These are phyloP conservation scores for Acomys russatus DNA, from an alignment of 2,797 vertebrate genomes.

Conservation along the genomic window DNA sequence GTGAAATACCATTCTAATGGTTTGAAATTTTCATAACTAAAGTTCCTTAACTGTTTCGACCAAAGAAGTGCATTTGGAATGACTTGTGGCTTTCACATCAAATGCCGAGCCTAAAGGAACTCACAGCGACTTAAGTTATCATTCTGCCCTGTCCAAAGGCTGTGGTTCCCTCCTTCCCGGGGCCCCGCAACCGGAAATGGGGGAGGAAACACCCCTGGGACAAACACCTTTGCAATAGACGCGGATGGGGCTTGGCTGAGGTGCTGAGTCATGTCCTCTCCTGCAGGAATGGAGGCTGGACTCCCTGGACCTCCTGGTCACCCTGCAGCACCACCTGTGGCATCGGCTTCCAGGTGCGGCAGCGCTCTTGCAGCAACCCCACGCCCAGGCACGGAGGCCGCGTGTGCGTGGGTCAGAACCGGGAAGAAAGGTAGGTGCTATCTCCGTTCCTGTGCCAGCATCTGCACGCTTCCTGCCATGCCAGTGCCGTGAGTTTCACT, in stretches of 20 bases:
- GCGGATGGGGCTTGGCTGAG: rapidly evolving
- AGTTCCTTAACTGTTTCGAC: not conserved
- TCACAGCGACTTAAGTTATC: too few species aligned
- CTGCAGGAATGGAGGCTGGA: slow-evolving; percentile 97
- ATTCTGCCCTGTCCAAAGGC: rapidly evolving
- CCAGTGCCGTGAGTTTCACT: not conserved
- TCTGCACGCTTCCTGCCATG: not conserved
- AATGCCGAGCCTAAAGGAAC: too few species aligned
- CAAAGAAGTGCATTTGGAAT: not conserved
- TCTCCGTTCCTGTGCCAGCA: rapidly evolving
- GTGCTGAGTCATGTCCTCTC: not conserved
- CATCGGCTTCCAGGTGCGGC: slow-evolving; percentile 98
- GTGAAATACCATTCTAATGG: slow-evolving; percentile 17
- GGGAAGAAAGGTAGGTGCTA: slow-evolving; percentile 93
- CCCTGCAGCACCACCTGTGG: slow-evolving; percentile 98
- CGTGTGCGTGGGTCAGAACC: slow-evolving; percentile 98
- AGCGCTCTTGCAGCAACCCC: slow-evolving; percentile 98
- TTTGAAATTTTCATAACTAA: not conserved
- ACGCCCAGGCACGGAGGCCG: slow-evolving; percentile 96
- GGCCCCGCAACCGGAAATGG: rapidly evolving
- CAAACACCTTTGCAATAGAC: rapidly evolving
- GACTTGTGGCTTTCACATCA: not conserved
- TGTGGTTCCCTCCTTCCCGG: rapidly evolving
- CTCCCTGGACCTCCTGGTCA: slow-evolving; percentile 98
- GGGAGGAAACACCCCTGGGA: rapidly evolving